Conservation (phyloP, 2,888 invertebrate genomes). For the Nephrocerus scutellatus region DNA sequence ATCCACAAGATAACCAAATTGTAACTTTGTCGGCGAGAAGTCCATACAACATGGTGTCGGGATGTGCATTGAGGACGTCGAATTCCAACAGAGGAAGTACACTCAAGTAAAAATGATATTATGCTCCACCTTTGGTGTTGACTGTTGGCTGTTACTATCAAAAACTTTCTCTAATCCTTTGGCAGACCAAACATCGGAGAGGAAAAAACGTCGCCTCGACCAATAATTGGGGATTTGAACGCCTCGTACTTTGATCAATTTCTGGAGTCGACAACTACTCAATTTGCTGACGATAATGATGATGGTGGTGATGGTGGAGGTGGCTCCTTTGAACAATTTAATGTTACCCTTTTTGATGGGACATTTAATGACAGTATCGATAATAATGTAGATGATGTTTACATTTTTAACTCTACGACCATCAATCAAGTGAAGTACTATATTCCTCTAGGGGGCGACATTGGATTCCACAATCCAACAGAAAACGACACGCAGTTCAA, state of each 20-base stretch:
- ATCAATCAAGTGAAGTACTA: slow-evolving; percentile 15
- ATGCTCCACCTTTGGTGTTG: too few relatives aligned
- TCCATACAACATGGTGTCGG: slow-evolving; percentile 55
- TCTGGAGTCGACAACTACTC: slow-evolving; percentile 47
- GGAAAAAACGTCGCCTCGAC: too few relatives aligned
- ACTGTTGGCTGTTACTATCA: too few relatives aligned
- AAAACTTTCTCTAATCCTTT: too few relatives aligned
- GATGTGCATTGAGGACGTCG: slow-evolving; percentile 50
- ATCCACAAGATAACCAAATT: slow-evolving; percentile 68
- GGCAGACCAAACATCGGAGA: slow-evolving; percentile 14
- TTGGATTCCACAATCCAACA: slow-evolving; percentile 23
- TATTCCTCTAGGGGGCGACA: slow-evolving; percentile 21
- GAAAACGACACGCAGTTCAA: slow-evolving; percentile 39
- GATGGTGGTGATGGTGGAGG: slow-evolving; percentile 16
- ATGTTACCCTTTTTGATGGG: too few relatives aligned
- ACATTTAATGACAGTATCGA: too few relatives aligned
- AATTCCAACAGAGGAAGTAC: slow-evolving; percentile 16
- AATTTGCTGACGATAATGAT: too few relatives aligned
- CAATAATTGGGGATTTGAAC: slow-evolving; percentile 27
- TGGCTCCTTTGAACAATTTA: slow-evolving; percentile 14
- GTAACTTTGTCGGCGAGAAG: slow-evolving; percentile 63
- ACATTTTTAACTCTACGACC: slow-evolving; percentile 8
- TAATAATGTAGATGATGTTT: too few relatives aligned
- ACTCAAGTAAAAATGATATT: slow-evolving; percentile 16
- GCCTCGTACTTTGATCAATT: slow-evolving; percentile 51